phyloP scores from a whole-genome alignment of 2,797 vertebrate species.

The Rhynchonycteris naso region DNA sequence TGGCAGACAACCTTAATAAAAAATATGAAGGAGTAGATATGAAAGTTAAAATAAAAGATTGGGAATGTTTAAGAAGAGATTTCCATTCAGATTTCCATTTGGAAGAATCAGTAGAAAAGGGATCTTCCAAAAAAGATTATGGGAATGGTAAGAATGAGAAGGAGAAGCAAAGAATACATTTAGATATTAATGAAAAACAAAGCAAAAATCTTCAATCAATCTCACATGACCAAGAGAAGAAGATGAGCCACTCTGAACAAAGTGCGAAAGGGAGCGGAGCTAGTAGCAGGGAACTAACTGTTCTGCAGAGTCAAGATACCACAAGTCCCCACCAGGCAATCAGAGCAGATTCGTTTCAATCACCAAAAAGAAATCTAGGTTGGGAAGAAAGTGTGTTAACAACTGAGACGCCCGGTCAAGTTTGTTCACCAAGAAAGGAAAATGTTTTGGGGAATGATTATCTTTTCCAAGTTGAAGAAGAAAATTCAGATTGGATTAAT shows the following conservation, averaged over 20 bases:
- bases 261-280: neutral
- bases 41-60: constrained; percentile 70
- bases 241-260: constrained; percentile 6
- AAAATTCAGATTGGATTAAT: constrained; percentile 63
- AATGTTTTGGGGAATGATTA: constrained; percentile 50
- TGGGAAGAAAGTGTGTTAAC: constrained; percentile 27
- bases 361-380: constrained; percentile 4
- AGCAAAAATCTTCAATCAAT: constrained; percentile 6
- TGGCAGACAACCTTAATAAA: constrained; percentile 59
- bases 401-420: neutral
- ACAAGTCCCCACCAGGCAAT: neutral
- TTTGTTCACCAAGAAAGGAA: constrained; percentile 54
- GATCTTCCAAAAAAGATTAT: constrained; percentile 66
- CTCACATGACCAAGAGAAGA: constrained; percentile 33
- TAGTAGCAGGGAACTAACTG: neutral
- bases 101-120: constrained; percentile 53
- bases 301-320: neutral
- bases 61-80: constrained; percentile 75
- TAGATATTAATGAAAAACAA: constrained; percentile 55
- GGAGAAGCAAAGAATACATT: constrained; percentile 75
- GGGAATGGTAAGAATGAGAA: constrained; percentile 52
- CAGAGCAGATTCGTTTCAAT: neutral
- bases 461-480: constrained; percentile 55
- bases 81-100: constrained; percentile 67
- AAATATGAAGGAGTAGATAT: constrained; percentile 66